Evolutionary conservation across 2,113 vertebrate species (phyloP).

Genomic region (Nestor notabilis): DNA sequence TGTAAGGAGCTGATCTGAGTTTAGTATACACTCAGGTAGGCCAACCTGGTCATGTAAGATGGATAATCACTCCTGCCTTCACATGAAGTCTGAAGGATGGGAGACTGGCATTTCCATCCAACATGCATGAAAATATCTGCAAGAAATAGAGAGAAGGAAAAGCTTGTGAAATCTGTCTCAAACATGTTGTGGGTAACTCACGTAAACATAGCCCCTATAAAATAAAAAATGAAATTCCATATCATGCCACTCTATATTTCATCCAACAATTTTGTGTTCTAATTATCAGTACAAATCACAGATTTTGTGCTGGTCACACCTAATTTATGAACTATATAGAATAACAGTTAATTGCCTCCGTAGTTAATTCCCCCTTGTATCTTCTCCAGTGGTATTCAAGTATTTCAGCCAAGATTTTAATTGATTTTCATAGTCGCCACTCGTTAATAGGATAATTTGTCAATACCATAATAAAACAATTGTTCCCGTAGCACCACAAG

Average conservation of each 20-base stretch:
- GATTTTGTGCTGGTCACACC: slow-evolving; percentile 62
- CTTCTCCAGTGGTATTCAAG: slow-evolving; percentile 57
- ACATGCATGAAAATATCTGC: not conserved
- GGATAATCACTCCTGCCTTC: not conserved
- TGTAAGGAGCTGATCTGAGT: not conserved
- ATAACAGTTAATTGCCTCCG: slow-evolving; percentile 63
- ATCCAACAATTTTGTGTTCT: slow-evolving; percentile 50
- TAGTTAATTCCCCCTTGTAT: slow-evolving; percentile 69
- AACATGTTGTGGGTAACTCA: not conserved
- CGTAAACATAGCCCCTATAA: not conserved
- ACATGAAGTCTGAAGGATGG: not conserved
- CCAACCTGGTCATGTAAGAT: not conserved
- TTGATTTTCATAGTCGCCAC: slow-evolving; percentile 81
- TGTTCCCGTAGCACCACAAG: slow-evolving; percentile 73
- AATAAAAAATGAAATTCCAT: slow-evolving; percentile 55
- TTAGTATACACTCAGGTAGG: not conserved
- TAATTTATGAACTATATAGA: slow-evolving; percentile 67
- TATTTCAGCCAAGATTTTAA: slow-evolving; percentile 76
- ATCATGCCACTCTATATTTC: slow-evolving; percentile 10
- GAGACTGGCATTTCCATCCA: not conserved
- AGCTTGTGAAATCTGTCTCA: slow-evolving; percentile 19
- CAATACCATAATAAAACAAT: slow-evolving; percentile 86
- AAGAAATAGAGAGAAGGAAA: not conserved
- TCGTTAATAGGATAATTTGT: slow-evolving; percentile 87
- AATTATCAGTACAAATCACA: slow-evolving; percentile 73